phyloP scores from a whole-genome alignment of 2,888 invertebrate species.

The Trichacis sp. region DNA sequence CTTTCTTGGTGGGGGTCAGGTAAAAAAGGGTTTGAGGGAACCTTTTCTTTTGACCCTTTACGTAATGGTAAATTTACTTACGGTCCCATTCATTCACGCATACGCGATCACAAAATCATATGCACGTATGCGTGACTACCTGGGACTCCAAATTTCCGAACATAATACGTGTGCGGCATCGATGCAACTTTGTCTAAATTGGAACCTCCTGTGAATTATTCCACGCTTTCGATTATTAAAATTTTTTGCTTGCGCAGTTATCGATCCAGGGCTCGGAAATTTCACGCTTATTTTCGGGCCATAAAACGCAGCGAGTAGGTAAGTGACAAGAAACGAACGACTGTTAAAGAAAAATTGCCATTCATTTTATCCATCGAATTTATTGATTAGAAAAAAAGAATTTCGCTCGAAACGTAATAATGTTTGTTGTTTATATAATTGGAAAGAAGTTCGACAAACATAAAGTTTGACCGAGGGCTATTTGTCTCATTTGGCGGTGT shows the following conservation, averaged over 20 bases:
- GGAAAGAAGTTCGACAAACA: too few species aligned
- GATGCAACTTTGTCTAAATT: constrained; percentile 37
- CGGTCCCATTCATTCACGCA: constrained; percentile 46
- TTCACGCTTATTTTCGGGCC: too few species aligned
- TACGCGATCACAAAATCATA: constrained; percentile 42
- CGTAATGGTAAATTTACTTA: constrained; percentile 53
- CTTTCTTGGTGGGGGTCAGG: constrained; percentile 63
- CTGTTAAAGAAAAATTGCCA: too few species aligned
- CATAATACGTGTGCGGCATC: constrained; percentile 24
- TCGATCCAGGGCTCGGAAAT: background rate
- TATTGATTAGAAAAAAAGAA: too few species aligned
- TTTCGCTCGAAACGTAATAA: too few species aligned
- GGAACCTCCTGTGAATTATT: constrained; percentile 23
- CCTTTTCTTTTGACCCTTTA: constrained; percentile 48
- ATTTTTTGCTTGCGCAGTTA: background rate
- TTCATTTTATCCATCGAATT: too few species aligned
- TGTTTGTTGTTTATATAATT: too few species aligned
- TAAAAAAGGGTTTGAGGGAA: constrained; percentile 62
- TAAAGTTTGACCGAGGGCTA: too few species aligned
- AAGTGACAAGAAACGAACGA: too few species aligned
- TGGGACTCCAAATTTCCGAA: constrained; percentile 34
- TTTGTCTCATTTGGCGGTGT: too few species aligned
- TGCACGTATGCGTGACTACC: constrained; percentile 45
- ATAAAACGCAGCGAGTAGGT: too few species aligned
- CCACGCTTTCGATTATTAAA: constrained; percentile 21